Evolutionary conservation across 2,888 invertebrate species (phyloP).

Genomic region (Limnephilus lunatus): DNA sequence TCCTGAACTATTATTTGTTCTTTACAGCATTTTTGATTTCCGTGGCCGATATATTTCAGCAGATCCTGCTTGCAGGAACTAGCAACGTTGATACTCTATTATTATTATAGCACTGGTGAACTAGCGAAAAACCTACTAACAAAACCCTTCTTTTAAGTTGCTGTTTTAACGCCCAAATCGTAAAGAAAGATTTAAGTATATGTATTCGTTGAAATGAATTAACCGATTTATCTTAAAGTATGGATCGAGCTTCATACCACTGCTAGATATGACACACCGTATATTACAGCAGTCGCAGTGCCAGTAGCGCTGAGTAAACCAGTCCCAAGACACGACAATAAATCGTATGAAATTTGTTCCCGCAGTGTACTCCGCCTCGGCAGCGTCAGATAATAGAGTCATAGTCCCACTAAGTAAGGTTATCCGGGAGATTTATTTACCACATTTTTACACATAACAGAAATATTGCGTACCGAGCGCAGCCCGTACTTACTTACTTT

Average conservation of each 20-base stretch:
- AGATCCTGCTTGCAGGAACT: background rate
- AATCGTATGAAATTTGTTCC: constrained; percentile 38
- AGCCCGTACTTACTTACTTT: background rate
- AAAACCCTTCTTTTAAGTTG: too few species aligned
- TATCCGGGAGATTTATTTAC: constrained; percentile 42
- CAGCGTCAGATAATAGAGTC: constrained; percentile 15
- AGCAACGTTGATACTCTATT: background rate
- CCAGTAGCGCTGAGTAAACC: background rate
- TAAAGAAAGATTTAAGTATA: too few species aligned
- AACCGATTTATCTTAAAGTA: too few species aligned
- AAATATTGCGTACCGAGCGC: background rate
- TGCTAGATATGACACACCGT: too few species aligned
- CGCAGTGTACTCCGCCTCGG: constrained; percentile 2
- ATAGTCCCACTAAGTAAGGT: constrained; percentile 47
- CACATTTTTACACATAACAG: constrained; percentile 45
- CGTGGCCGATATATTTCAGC: background rate
- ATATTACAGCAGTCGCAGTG: background rate
- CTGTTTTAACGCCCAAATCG: too few species aligned
- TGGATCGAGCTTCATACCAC: too few species aligned
- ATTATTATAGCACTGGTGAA: too few species aligned
- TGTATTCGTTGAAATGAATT: too few species aligned
- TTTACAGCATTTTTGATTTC: too few species aligned
- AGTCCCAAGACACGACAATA: constrained; percentile 24
- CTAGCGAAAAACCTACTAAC: too few species aligned
- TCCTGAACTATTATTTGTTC: too few species aligned